Evolutionary conservation across 2,797 vertebrate genomes (phyloP).

Genomic region (Amniataba percoides): DNA sequence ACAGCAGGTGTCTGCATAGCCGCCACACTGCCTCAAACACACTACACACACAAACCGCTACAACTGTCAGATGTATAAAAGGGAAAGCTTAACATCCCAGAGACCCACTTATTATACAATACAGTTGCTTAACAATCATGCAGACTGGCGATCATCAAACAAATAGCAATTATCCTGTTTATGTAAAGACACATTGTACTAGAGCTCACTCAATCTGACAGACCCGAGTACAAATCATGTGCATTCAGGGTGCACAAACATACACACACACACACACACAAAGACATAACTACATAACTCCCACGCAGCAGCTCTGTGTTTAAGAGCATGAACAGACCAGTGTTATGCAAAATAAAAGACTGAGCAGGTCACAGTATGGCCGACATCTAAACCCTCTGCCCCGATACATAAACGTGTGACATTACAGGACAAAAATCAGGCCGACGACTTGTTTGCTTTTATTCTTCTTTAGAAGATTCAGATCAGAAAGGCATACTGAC

Average conservation of each 20-base stretch:
- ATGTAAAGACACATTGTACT: slow-evolving; percentile 46
- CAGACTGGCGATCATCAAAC: slow-evolving; percentile 28
- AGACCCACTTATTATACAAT: slow-evolving; percentile 68
- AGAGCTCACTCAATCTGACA: slow-evolving; percentile 53
- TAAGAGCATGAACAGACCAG: slow-evolving; percentile 53
- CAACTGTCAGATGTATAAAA: slow-evolving; percentile 38
- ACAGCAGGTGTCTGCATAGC: slow-evolving; percentile 35
- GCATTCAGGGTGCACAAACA: slow-evolving; percentile 26
- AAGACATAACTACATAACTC: slow-evolving; percentile 50
- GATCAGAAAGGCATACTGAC: neutral
- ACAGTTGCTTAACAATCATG: slow-evolving; percentile 52
- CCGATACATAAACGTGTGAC: slow-evolving; percentile 30
- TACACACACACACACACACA: slow-evolving; percentile 1
- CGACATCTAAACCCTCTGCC: slow-evolving; percentile 22
- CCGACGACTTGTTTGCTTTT: neutral
- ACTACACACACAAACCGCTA: neutral
- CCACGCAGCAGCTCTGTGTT: slow-evolving; percentile 70
- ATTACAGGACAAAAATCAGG: neutral
- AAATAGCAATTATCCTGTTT: slow-evolving; percentile 58
- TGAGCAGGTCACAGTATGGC: slow-evolving; percentile 41
- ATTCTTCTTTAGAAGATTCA: neutral
- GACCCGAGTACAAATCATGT: slow-evolving; percentile 38
- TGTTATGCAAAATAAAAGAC: slow-evolving; percentile 59
- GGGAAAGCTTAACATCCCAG: slow-evolving; percentile 28
- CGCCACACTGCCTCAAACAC: slow-evolving; percentile 4